Conservation (phyloP, 2,888 invertebrate genomes). For the Orchestes rusci region DNA sequence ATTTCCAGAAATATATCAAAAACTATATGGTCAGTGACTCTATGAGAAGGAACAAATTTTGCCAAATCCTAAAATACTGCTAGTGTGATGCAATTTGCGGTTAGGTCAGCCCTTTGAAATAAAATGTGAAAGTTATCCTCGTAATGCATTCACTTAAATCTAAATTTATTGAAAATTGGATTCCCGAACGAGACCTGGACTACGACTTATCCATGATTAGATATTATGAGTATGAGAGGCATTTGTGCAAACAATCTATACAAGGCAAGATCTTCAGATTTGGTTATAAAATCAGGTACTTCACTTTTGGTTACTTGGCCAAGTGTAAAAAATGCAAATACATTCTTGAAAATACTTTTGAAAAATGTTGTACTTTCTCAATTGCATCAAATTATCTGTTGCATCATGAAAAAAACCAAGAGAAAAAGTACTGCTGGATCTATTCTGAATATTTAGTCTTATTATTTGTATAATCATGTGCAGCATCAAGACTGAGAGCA, state of each 20-base stretch:
- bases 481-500: no score
- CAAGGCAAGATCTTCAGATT: constrained; percentile 33
- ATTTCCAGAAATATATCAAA: constrained; percentile 8
- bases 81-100: constrained; percentile 2
- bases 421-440: no score
- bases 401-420: no score
- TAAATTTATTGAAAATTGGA: constrained; percentile 2
- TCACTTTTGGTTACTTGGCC: constrained; percentile 32
- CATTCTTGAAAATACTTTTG: constrained; percentile 6
- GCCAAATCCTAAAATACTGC: not conserved
- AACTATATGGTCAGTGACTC: constrained; percentile 15
- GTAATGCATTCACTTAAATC: constrained; percentile 12
- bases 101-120: constrained; percentile 5
- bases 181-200: constrained; percentile 16
- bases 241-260: constrained; percentile 33
- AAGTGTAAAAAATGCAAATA: constrained; percentile 28
- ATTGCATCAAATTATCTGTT: no score
- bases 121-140: not conserved
- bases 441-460: no score
- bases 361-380: not conserved
- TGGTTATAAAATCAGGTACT: constrained; percentile 16
- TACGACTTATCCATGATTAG: constrained; percentile 33
- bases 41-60: constrained; percentile 14
- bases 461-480: no score
- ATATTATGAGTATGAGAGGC: constrained; percentile 33